phyloP scores from a whole-genome alignment of 2,888 invertebrate species.

The Drosophila kanekoi region DNA sequence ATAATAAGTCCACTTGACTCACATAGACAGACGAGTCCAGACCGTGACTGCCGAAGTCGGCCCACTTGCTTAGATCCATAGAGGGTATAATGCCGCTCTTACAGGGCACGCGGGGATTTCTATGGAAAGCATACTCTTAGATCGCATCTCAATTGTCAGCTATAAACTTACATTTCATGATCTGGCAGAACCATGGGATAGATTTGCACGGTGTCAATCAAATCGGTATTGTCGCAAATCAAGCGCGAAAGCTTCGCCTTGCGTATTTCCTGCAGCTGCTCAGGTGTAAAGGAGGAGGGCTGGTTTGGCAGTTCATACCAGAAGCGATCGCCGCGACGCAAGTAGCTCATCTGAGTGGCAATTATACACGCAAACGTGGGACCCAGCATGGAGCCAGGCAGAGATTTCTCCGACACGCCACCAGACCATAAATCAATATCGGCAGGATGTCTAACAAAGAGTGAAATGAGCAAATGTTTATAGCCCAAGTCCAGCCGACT shows the following conservation, averaged over 20 bases:
- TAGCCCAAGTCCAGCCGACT: accelerated
- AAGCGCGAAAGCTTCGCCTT: slow-evolving; percentile 92
- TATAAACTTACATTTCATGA: slow-evolving; percentile 93
- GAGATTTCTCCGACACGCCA: slow-evolving; percentile 95
- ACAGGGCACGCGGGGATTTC: slow-evolving; percentile 97
- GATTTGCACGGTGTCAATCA: slow-evolving; percentile 95
- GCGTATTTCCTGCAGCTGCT: slow-evolving; percentile 93
- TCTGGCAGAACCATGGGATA: slow-evolving; percentile 97
- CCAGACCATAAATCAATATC: slow-evolving; percentile 98
- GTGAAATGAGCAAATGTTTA: background rate
- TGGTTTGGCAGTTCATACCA: slow-evolving; percentile 97
- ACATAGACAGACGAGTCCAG: slow-evolving; percentile 87
- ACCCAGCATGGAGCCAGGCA: slow-evolving; percentile 96
- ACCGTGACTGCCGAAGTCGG: slow-evolving; percentile 88
- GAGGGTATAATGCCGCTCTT: slow-evolving; percentile 94
- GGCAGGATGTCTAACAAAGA: slow-evolving; percentile 89
- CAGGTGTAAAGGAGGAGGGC: slow-evolving; percentile 95
- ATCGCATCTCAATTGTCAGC: background rate
- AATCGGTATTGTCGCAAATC: slow-evolving; percentile 96
- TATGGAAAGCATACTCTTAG: slow-evolving; percentile 83
- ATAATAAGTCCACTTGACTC: slow-evolving; percentile 83
- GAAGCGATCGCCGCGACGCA: slow-evolving; percentile 95
- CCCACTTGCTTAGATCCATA: slow-evolving; percentile 96
- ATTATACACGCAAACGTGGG: slow-evolving; percentile 97
- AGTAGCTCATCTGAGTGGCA: slow-evolving; percentile 95